Evolutionary conservation across 1,140 invertebrate genomes (phyloP), one percentile per base, ranked within the genome.

Genomic region (Lethrus apterus): DNA sequence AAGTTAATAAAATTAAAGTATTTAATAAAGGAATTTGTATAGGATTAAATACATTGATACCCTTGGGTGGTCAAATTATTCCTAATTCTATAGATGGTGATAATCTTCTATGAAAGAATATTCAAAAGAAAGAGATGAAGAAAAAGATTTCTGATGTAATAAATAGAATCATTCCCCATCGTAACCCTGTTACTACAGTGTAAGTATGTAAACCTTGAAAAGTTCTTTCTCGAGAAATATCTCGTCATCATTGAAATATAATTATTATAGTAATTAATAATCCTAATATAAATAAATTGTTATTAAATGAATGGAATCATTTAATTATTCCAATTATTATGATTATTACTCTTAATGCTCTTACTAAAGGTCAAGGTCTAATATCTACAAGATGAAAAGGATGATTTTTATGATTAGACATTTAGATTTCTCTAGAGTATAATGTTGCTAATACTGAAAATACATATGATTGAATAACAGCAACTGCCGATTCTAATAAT

Each of bases 81-180:
- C 77, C 76, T 65, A 83, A 64, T 70, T 83, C 78, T 57, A 77
- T 66, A 40, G 62, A 64, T 10, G 77, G 79, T 0, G 71, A 60
- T 62, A 82, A 50, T 2, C 72, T 74, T 66, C 70, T 73, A 60
- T 83, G 77, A 62, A 81, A 81, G 62, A 79, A 83, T 7, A 69
- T 57, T 74, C 76, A 79, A 65, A 81, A 79, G 66, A 80, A 79
- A 32, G 67, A 70, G 43, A 76, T 48, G 66, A 79, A 78, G 62
- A 80, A 79, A 17, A 79, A 71, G 40, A 80, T 48, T 74, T 80
- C 75, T 51, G 75, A 79, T 33, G 69, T 61, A 74, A 80, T 80
- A 70, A 80, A 79, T 67, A 78, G 54, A 59, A 79, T 70, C 73
- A 80, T 78, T 51, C 77, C 74, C 64, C 68, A 65, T 52, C 67